These are phyloP conservation scores for Chrysochloris asiatica DNA, from an alignment of 2,113 vertebrate genomes.

Conservation along the genomic window DNA sequence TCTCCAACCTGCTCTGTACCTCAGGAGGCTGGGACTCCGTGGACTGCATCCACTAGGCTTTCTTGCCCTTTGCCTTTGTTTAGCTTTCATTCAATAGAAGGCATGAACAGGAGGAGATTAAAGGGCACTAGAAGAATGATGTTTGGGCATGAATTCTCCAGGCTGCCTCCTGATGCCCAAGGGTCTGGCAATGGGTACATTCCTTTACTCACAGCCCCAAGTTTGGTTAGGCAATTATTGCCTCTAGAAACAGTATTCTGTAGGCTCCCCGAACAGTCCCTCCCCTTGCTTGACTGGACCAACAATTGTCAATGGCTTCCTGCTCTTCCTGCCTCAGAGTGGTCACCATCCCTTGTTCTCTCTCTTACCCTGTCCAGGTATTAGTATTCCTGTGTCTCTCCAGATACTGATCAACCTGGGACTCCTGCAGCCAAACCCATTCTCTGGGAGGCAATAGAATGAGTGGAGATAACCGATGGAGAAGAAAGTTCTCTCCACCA, in stretches of 20 bases:
- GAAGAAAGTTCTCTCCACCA: not conserved
- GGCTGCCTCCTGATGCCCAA: conserved; percentile 34
- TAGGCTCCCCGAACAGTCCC: not conserved
- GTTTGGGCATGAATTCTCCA: conserved; percentile 4
- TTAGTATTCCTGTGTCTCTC: not conserved
- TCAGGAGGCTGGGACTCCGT: conserved; percentile 12
- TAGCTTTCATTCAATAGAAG: conserved; percentile 60
- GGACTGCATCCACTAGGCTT: conserved; percentile 32
- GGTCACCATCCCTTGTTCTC: not conserved
- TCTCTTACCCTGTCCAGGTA: not conserved
- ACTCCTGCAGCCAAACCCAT: not conserved
- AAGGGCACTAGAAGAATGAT: conserved; percentile 12
- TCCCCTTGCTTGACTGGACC: not conserved
- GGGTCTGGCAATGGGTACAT: not conserved
- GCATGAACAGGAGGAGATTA: not conserved
- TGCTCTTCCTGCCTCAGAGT: not conserved
- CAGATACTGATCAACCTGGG: not conserved
- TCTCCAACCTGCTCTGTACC: not conserved
- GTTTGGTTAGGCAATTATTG: not conserved
- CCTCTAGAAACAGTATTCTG: not conserved
- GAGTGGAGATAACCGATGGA: not conserved
- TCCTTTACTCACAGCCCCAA: not conserved
- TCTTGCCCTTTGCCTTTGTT: conserved; percentile 49
- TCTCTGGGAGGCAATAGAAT: not conserved
- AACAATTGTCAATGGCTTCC: not conserved